Conservation (phyloP, 2,888 invertebrate genomes). For the Bhutanitis thaidina region DNA sequence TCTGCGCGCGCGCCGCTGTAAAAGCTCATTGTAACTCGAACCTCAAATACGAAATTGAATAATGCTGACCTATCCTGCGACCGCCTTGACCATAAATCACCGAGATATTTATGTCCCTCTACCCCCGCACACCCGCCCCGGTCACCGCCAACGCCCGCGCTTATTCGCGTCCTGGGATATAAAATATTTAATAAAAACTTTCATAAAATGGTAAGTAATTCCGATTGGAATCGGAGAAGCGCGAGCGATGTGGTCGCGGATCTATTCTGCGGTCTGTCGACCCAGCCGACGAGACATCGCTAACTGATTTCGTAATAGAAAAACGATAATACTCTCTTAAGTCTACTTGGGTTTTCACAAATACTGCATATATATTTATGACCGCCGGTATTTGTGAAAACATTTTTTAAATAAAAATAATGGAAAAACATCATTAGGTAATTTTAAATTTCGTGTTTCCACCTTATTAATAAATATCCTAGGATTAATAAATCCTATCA, state of each 20-base stretch:
- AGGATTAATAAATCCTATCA: no score
- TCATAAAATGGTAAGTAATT: conserved; percentile 76
- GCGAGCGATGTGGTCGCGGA: conserved; percentile 54
- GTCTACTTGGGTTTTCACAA: conserved; percentile 10
- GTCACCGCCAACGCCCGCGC: conserved; percentile 41
- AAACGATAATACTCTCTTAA: conserved; percentile 31
- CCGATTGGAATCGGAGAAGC: conserved; percentile 65
- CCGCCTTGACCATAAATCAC: conserved; percentile 77
- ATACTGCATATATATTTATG: conserved; percentile 4
- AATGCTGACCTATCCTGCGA: conserved; percentile 80
- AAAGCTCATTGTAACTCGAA: conserved; percentile 78
- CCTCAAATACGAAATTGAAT: conserved; percentile 80
- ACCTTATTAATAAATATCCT: no score
- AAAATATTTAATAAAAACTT: conserved; percentile 77
- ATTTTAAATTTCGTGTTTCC: no score
- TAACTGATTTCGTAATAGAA: conserved; percentile 41
- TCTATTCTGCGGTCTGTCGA: conserved; percentile 61
- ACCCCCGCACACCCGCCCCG: conserved; percentile 52
- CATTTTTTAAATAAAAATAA: no score
- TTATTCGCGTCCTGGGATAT: conserved; percentile 69
- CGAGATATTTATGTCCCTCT: conserved; percentile 77
- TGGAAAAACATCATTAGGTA: no score
- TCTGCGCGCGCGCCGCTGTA: conserved; percentile 65
- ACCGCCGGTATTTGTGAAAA: no score
- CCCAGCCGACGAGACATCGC: conserved; percentile 44